Conservation (phyloP, 1,140 invertebrate species). For the Hypothenemus hampei region DNA sequence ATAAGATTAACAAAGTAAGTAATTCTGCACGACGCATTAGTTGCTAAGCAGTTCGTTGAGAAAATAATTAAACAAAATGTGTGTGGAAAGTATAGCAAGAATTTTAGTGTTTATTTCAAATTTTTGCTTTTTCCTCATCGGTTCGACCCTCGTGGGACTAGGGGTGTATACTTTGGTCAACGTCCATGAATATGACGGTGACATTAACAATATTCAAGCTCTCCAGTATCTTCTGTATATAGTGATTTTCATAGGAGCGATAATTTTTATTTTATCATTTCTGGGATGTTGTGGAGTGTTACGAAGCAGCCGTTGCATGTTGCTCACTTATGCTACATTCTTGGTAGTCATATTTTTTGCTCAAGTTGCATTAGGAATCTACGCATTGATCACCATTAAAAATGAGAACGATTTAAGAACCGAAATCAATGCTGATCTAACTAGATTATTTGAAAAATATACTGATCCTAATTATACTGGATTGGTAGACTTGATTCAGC, state of each 20-base stretch:
- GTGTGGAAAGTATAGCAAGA: not conserved
- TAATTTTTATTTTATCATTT: constrained; percentile 55
- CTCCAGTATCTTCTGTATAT: constrained; percentile 42
- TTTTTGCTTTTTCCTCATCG: constrained; percentile 56
- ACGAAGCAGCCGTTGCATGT: constrained; percentile 4
- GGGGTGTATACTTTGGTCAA: no score
- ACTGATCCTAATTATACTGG: not conserved
- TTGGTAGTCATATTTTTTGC: constrained; percentile 2
- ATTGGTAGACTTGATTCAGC: constrained; percentile 6
- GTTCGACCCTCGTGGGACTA: constrained; percentile 66
- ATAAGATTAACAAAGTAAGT: no score
- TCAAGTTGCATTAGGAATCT: not conserved
- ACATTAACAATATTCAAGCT: no score
- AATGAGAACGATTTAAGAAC: not conserved
- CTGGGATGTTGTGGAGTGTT: constrained; percentile 58
- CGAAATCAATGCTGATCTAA: not conserved
- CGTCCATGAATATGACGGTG: no score
- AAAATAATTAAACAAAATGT: constrained; percentile 8
- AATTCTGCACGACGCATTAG: no score
- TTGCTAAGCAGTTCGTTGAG: no score
- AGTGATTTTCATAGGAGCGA: constrained; percentile 52
- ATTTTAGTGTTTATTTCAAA: constrained; percentile 5
- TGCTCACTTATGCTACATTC: not conserved
- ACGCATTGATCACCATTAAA: not conserved
- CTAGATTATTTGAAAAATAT: not conserved